A percentile compares a stretch with the other conserved stretches of the same genome.
phyloP scores from a whole-genome alignment of 2,797 vertebrate genomes.

The Poecilia gillii region DNA sequence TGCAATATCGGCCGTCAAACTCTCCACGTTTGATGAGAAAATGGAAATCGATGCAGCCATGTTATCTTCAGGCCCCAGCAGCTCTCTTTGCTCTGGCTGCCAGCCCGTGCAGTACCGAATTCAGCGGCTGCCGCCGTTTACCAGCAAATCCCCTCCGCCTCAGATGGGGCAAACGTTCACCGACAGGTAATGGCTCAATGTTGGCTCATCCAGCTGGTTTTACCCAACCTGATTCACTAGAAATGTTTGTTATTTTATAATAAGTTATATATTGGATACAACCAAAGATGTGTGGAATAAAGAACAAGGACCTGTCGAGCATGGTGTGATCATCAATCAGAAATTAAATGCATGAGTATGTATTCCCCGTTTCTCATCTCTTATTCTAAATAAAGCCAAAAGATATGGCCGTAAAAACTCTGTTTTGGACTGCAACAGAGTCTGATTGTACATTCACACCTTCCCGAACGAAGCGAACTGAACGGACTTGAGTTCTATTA shows the following conservation, averaged over 20 bases:
- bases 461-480: too few relatives aligned
- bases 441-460: too few relatives aligned
- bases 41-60: constrained; percentile 94
- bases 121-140: constrained; percentile 85
- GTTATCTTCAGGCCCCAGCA: constrained; percentile 85
- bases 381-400: background rate
- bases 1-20: constrained; percentile 84
- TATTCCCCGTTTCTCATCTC: background rate
- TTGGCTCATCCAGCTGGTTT: background rate
- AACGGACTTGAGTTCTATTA: too few relatives aligned
- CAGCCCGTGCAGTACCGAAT: constrained; percentile 84
- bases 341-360: background rate
- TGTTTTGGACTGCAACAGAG: too few relatives aligned
- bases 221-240: background rate
- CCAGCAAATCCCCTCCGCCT: constrained; percentile 52
- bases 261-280: background rate
- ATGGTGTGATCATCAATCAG: background rate
- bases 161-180: constrained; percentile 82
- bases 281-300: background rate
- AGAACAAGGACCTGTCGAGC: too few relatives aligned
- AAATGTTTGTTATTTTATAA: background rate
- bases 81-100: constrained; percentile 86
- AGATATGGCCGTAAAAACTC: too few relatives aligned
- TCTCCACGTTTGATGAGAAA: constrained; percentile 93
- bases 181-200: constrained; percentile 80